A percentile compares a stretch with the other conserved stretches of the same genome.
phyloP scores from a whole-genome alignment of 92 coral and sea anemone genomes.

The Blastomussa wellsi region DNA sequence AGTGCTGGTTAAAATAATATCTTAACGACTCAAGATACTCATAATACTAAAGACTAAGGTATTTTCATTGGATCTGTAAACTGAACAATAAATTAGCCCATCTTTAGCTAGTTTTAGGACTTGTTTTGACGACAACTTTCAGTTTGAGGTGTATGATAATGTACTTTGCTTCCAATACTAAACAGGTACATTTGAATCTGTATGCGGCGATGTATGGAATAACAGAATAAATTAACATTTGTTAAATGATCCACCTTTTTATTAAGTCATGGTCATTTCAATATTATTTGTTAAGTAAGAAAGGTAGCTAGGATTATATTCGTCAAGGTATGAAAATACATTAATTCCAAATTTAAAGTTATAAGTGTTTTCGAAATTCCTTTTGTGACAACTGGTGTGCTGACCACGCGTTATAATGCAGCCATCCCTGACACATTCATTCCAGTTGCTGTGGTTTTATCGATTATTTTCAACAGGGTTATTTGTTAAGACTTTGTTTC shows the following conservation, averaged over 20 bases:
- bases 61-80: background rate
- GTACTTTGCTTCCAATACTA: background rate
- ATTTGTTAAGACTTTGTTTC: background rate
- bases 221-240: background rate
- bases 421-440: background rate
- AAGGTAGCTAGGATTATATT: background rate
- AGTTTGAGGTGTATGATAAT: background rate
- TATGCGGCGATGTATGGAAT: background rate
- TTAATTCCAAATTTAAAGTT: background rate
- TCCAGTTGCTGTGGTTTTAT: background rate
- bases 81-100: no score
- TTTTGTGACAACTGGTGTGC: background rate
- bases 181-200: background rate
- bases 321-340: background rate
- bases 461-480: background rate
- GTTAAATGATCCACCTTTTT: background rate
- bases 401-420: background rate
- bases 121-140: no score
- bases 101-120: background rate
- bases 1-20: background rate
- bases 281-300: background rate
- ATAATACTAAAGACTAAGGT: background rate
- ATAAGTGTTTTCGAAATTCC: background rate
- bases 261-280: background rate
- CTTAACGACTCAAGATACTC: background rate